A percentile compares a stretch with the other conserved stretches of the same genome.
Conservation (phyloP, 2,888 invertebrate genomes). For the Dicranocentrus wangi region DNA sequence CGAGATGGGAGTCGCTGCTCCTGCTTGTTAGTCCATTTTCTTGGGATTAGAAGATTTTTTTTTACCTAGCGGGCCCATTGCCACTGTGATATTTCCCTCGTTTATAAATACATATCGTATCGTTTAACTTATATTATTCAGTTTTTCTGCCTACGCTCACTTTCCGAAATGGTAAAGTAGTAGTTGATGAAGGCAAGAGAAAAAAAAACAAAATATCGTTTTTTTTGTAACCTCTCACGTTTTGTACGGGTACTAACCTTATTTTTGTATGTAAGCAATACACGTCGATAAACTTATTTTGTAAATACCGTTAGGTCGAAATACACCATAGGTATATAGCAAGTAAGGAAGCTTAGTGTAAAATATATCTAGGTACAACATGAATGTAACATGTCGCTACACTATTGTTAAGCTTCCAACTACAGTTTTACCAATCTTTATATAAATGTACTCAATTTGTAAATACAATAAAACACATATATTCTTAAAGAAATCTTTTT, state of each 20-base stretch:
- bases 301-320: no score
- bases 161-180: not conserved
- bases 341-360: no score
- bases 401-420: no score
- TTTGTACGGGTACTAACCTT: slow-evolving; percentile 13
- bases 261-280: slow-evolving; percentile 7
- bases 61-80: no score
- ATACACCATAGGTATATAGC: no score
- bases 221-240: slow-evolving; percentile 20
- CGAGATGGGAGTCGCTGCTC: slow-evolving; percentile 45
- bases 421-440: no score
- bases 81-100: not conserved
- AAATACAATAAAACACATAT: slow-evolving; percentile 36
- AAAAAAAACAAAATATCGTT: not conserved
- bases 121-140: not conserved
- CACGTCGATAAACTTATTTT: no score
- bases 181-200: not conserved
- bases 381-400: no score
- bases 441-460: slow-evolving; percentile 40
- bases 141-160: no score
- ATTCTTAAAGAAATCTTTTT: slow-evolving; percentile 12
- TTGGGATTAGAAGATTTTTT: not conserved
- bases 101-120: not conserved
- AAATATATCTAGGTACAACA: no score
- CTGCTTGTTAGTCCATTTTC: slow-evolving; percentile 50